Evolutionary conservation across 1,140 invertebrate genomes (phyloP), one percentile per base, ranked within the genome.

Genomic region (Hycleus cichorii): DNA sequence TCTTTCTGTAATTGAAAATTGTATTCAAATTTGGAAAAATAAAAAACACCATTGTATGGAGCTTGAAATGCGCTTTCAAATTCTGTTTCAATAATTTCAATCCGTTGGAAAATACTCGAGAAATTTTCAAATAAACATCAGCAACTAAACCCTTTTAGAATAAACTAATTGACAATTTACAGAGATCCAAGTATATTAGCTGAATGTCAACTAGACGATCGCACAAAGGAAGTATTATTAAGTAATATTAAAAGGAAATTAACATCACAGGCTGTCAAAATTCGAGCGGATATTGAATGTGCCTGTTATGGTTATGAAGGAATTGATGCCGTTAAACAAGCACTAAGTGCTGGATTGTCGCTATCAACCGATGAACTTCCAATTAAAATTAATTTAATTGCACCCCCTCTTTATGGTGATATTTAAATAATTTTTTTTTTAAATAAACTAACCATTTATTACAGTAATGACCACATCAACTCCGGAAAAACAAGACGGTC

Each of bases 301-400:
- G 94, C 95, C 0, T 99, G 96, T 77, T 99, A 97, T 71, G 95
- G 91, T 3, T 98, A 97, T 72, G 96, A 99, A 76, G 97, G 97
- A 27, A 97, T 99, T 67, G 96, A 99, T 81, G 97, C 97, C 40
- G 95, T 99, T 0, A 98, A 98, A 76, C 80, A 86, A 57, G 95
- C 97, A 0, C 77, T 99, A 3, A 90, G 85, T 74, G 83, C 91
- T 71, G 97, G 97, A 3, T 82, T 99, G n/a, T 86, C 88, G 48
- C 80, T 93, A 40, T 96, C 95, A 3, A 96, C 91, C 5, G 87
- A 91, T 68, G 90, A 94, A 62, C 84, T 98, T 77, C 93, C 93
- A 5, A 95, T 99, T 62, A 97, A 97, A 78, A 99, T 99, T 66
- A 99, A 99, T 78, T 78, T 99, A 48, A 98, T 99, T 73, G 97